Evolutionary conservation across 2,797 vertebrate genomes (phyloP).

Genomic region (Jordanella pulchra): DNA sequence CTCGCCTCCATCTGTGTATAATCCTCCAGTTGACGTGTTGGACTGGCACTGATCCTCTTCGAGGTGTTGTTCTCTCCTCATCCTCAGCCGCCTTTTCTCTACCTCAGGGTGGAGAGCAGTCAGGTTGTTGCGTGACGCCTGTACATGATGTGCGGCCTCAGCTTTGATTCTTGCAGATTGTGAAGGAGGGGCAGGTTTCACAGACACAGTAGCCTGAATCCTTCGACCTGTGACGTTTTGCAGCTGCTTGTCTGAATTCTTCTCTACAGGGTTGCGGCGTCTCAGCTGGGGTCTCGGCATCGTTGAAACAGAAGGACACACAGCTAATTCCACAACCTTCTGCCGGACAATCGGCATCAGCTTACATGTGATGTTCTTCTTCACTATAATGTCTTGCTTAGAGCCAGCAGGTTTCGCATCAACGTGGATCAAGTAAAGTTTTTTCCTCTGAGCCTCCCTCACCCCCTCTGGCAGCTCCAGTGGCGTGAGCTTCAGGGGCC

Average conservation of each 20-base stretch:
- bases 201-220: slow-evolving; percentile 33
- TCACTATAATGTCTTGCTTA: slow-evolving; percentile 42
- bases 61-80: slow-evolving; percentile 66
- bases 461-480: slow-evolving; percentile 78
- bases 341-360: slow-evolving; percentile 36
- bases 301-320: slow-evolving; percentile 11
- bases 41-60: slow-evolving; percentile 73
- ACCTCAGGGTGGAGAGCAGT: slow-evolving; percentile 40
- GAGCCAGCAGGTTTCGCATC: slow-evolving; percentile 61
- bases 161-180: slow-evolving; percentile 18
- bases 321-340: slow-evolving; percentile 22
- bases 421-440: slow-evolving; percentile 70
- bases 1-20: slow-evolving; percentile 64
- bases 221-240: slow-evolving; percentile 47
- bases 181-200: slow-evolving; percentile 46
- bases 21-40: slow-evolving; percentile 65
- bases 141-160: neutral
- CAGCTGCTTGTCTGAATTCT: slow-evolving; percentile 13
- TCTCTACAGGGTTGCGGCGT: slow-evolving; percentile 28
- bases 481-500: slow-evolving; percentile 80
- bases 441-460: slow-evolving; percentile 79
- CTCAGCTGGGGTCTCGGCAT: slow-evolving; percentile 35
- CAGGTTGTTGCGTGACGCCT: slow-evolving; percentile 21
- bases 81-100: slow-evolving; percentile 55
- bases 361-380: slow-evolving; percentile 39